Conservation (phyloP, 2,888 invertebrate species). For the Pheosia tremula region DNA sequence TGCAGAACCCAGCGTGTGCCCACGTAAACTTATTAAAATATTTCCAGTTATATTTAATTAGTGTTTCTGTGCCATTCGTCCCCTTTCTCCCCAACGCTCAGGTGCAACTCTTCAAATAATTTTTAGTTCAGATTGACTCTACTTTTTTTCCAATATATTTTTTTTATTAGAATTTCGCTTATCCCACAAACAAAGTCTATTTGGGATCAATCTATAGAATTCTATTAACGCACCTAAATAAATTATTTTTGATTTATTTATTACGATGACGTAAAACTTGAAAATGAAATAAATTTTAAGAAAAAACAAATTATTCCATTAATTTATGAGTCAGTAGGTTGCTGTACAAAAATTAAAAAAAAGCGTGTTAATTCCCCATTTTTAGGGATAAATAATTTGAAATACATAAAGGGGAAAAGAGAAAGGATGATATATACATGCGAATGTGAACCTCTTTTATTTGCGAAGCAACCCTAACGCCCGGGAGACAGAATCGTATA, state of each 20-base stretch:
- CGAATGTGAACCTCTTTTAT: constrained; percentile 31
- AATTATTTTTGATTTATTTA: too few relatives aligned
- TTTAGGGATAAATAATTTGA: constrained; percentile 28
- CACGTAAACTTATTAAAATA: constrained; percentile 84
- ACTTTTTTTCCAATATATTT: constrained; percentile 11
- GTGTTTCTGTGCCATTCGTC: constrained; percentile 74
- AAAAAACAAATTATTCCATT: too few relatives aligned
- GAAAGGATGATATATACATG: neutral
- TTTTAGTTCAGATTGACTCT: constrained; percentile 42
- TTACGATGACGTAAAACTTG: too few relatives aligned
- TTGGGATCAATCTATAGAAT: too few relatives aligned
- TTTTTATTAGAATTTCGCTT: too few relatives aligned
- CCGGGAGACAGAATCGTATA: constrained; percentile 37
- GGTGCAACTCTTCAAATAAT: constrained; percentile 55
- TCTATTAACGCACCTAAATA: too few relatives aligned
- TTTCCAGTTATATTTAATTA: constrained; percentile 82
- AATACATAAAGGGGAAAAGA: neutral
- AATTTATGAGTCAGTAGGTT: too few relatives aligned
- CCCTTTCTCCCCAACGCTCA: constrained; percentile 60
- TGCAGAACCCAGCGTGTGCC: constrained; percentile 59
- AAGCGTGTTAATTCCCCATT: constrained; percentile 1
- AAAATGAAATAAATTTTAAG: too few relatives aligned
- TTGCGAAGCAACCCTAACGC: constrained; percentile 31
- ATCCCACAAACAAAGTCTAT: too few relatives aligned
- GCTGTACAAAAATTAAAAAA: too few relatives aligned